Base-by-base conservation (phyloP, 2,797 vertebrate genomes). In the Falco concolor region DNA sequence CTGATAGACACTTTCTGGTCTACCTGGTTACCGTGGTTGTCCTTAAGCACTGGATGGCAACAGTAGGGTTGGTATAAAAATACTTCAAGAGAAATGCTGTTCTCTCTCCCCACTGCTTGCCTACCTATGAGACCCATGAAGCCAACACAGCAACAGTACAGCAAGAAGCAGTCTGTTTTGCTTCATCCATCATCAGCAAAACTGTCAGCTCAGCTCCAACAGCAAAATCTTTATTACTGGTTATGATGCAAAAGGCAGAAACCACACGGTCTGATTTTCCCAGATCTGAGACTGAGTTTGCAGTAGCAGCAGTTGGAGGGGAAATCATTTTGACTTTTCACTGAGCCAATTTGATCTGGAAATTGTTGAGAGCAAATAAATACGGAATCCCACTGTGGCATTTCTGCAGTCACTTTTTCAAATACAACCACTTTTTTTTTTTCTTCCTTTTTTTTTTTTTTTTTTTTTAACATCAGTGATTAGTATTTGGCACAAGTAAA, bases 321-420 rank as follows among this genome's bases (percentile, higher is more conserved):
- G 78, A 92, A 97, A 95, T 95, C 27, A 93, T 81, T 89, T 63
- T 87, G 93, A 92, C 91, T 95, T 92, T 78, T 81, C 84, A 85
- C 81, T 74, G 86, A 96, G 91, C 64, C 86, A 91, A 96, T 90
- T 73, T 95, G 96, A 96, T 92, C 86, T 93, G 89, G 91, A 96
- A 96, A 95, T 77, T 76, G 92, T 79, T 73, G 95, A 95, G 70
- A 95, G 79, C 49, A 67, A 96, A 89, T 89, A 95, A 96, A 96
- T 78, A 92, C 0, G 77, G 95, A 92, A 96, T 87, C 86, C 95
- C 92, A 95, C 91, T 30, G 63, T 81, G 95, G 68, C 81, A 81
- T 83, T 96, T 89, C 87, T 85, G 85, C 86, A 95, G 81, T 79
- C 56, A 28, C 83, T 38, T 93, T 92, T 76, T 83, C 5, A 18